These are phyloP conservation scores for Butorides virescens DNA, from an alignment of 2,113 vertebrate species.

Conservation along the genomic window DNA sequence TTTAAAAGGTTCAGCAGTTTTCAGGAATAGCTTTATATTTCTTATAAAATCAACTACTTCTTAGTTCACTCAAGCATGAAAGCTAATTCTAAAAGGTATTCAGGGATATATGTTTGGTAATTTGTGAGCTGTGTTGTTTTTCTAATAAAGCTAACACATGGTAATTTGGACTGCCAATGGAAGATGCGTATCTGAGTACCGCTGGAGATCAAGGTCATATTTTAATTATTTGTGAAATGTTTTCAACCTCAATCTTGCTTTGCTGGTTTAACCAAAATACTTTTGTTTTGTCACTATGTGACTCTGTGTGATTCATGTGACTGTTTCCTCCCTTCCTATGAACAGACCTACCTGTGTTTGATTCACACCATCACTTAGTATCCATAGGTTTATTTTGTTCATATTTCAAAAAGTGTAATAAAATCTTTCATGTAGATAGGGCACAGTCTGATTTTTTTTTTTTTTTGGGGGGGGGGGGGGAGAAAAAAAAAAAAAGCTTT, in stretches of 20 bases:
- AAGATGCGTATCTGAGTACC: background rate
- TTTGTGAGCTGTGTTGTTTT: background rate
- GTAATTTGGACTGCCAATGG: background rate
- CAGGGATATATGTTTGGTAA: background rate
- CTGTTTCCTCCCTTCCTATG: background rate
- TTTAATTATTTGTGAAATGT: background rate
- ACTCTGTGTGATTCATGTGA: background rate
- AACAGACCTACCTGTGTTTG: background rate
- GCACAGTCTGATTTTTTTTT: background rate
- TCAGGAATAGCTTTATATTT: background rate
- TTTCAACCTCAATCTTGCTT: background rate
- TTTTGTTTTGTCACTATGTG: background rate
- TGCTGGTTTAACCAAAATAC: background rate
- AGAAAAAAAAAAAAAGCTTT: background rate
- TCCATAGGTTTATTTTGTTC: background rate
- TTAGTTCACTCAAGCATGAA: background rate
- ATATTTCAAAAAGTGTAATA: background rate
- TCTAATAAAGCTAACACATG: background rate
- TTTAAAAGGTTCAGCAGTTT: background rate
- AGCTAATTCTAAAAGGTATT: constrained; percentile 23
- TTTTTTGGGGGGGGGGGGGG: too few species aligned
- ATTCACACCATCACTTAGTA: background rate
- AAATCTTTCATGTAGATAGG: background rate
- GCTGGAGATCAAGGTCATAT: background rate
- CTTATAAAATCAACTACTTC: background rate